A percentile compares a stretch with the other conserved stretches of the same genome.
These are phyloP conservation scores for Chunga burmeisteri DNA, from an alignment of 2,113 vertebrate genomes.

Conservation along the genomic window DNA sequence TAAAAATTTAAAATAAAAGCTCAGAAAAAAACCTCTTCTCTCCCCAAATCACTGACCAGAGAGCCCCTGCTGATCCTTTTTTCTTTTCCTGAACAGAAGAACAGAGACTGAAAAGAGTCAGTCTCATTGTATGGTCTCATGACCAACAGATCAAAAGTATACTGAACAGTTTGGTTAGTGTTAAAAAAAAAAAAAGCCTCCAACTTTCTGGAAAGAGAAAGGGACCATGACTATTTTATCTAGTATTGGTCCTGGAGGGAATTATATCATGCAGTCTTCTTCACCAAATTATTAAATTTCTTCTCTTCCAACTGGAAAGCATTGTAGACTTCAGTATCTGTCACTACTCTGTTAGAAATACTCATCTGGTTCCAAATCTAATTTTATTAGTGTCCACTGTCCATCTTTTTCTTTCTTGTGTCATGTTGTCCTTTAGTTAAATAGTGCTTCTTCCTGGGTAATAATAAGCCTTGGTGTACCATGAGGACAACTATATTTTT, in stretches of 20 bases:
- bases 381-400: background rate
- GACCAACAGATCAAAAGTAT: background rate
- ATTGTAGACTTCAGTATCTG: background rate
- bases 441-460: background rate
- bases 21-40: background rate
- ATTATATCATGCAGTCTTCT: background rate
- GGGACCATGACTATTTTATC: background rate
- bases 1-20: background rate
- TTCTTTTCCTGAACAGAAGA: background rate
- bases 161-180: background rate
- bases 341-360: background rate
- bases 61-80: background rate
- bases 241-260: background rate
- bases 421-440: background rate
- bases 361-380: background rate
- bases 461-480: background rate
- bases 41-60: background rate
- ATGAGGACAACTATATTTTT: background rate
- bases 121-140: background rate
- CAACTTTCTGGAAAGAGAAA: background rate
- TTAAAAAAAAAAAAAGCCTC: background rate
- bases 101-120: background rate
- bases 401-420: background rate
- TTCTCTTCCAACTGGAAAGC: background rate
- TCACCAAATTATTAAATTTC: background rate